These are phyloP conservation scores for Nesogale talazaci DNA, from an alignment of 2,113 vertebrate genomes.

Conservation along the genomic window DNA sequence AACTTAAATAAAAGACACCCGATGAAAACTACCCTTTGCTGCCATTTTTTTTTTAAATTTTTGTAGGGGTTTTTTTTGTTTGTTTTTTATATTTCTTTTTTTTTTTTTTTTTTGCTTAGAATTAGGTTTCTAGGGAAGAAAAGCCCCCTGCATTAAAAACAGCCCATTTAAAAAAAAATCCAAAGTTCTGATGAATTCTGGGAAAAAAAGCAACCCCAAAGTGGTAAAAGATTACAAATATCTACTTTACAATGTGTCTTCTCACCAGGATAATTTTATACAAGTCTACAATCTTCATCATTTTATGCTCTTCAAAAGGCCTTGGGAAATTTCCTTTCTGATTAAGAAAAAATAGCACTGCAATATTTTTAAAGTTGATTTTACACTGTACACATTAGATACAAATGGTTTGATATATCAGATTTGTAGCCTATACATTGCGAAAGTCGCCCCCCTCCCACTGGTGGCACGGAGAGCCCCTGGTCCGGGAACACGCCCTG, in stretches of 20 bases:
- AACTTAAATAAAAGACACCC: constrained; percentile 96
- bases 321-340: constrained; percentile 92
- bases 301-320: constrained; percentile 92
- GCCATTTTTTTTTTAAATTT: constrained; percentile 83
- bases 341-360: constrained; percentile 99
- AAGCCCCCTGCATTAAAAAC: constrained; percentile 87
- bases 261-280: constrained; percentile 89
- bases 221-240: constrained; percentile 94
- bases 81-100: constrained; percentile 73
- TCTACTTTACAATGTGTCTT: constrained; percentile 91
- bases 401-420: constrained; percentile 89
- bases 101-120: constrained; percentile 86
- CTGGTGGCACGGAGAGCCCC: constrained; percentile 85
- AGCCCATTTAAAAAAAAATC: constrained; percentile 87
- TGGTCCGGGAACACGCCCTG: constrained; percentile 81
- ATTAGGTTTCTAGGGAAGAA: constrained; percentile 87
- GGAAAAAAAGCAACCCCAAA: constrained; percentile 91
- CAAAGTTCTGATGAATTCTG: constrained; percentile 92
- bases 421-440: constrained; percentile 90
- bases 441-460: constrained; percentile 81
- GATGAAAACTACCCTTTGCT: constrained; percentile 90
- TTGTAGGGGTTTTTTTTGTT: constrained; percentile 67
- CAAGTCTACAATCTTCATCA: constrained; percentile 92
- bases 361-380: constrained; percentile 95
- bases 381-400: constrained; percentile 96